Percentiles rank a stretch among this genome's conserved stretches.
Conservation (phyloP, 2,888 invertebrate genomes). For the Oligia latruncula region DNA sequence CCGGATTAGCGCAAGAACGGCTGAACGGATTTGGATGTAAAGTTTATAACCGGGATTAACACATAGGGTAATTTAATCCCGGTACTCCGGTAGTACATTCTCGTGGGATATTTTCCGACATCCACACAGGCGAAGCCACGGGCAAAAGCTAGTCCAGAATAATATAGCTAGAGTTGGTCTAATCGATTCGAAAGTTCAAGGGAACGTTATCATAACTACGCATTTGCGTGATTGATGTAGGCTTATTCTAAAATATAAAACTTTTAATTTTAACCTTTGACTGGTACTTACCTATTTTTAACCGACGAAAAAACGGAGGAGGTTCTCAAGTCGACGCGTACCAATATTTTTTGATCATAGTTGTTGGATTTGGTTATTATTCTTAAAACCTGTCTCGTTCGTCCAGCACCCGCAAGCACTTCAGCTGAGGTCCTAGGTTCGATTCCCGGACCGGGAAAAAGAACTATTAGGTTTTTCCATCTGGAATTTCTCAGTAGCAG, state of each 20-base stretch:
- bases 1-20: too few relatives aligned
- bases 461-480: background rate
- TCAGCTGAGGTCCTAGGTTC: background rate
- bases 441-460: background rate
- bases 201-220: slow-evolving; percentile 24
- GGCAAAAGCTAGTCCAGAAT: background rate
- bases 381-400: background rate
- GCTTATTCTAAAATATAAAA: background rate
- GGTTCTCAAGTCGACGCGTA: too few relatives aligned
- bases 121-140: too few relatives aligned
- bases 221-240: slow-evolving; percentile 13
- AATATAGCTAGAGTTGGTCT: background rate
- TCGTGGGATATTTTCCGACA: too few relatives aligned
- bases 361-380: background rate
- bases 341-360: too few relatives aligned
- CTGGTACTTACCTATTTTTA: too few relatives aligned
- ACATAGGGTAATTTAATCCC: too few relatives aligned
- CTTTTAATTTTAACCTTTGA: background rate
- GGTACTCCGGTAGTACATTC: too few relatives aligned
- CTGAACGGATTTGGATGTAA: too few relatives aligned
- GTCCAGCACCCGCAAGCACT: background rate
- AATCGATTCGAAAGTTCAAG: slow-evolving; percentile 57
- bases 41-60: too few relatives aligned
- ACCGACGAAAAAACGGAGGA: too few relatives aligned
- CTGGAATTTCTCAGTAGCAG: background rate